Percentiles rank a stretch among this genome's conserved stretches.
Evolutionary conservation across 35 echinoderm and acorn worm species (phyloP).

Genomic region (Stichopus chloronotus): DNA sequence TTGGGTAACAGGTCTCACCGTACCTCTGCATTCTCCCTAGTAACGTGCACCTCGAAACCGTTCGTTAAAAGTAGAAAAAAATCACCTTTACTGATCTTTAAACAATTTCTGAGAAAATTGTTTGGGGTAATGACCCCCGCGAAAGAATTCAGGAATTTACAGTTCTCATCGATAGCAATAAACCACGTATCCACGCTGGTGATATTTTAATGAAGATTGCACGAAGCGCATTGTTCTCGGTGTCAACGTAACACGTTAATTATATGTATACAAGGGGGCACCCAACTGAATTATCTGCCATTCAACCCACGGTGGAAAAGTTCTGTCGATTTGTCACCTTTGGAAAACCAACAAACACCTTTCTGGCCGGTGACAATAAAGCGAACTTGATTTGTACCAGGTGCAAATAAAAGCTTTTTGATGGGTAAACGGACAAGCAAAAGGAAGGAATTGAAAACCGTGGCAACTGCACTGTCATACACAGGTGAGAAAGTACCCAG

Average conservation of each 20-base stretch:
- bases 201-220: slow-evolving; percentile 7
- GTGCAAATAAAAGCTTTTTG: not conserved
- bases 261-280: not conserved
- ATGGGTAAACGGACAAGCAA: too few species aligned
- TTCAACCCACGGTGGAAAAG: not conserved
- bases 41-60: too few species aligned
- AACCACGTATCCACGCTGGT: not conserved
- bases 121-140: slow-evolving; percentile 20
- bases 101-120: slow-evolving; percentile 5
- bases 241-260: slow-evolving; percentile 16
- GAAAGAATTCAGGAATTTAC: not conserved
- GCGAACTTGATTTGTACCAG: not conserved
- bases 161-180: slow-evolving; percentile 29
- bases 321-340: slow-evolving; percentile 33
- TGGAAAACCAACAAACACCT: not conserved
- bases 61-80: too few species aligned
- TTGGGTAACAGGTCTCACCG: too few species aligned
- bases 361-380: not conserved
- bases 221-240: not conserved
- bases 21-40: too few species aligned
- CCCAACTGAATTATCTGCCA: slow-evolving; percentile 31
- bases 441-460: too few species aligned
- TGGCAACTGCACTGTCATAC: too few species aligned
- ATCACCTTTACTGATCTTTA: not conserved
- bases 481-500: too few species aligned